phyloP scores from a whole-genome alignment of 2,113 vertebrate genomes.

The Actenoides hombroni region DNA sequence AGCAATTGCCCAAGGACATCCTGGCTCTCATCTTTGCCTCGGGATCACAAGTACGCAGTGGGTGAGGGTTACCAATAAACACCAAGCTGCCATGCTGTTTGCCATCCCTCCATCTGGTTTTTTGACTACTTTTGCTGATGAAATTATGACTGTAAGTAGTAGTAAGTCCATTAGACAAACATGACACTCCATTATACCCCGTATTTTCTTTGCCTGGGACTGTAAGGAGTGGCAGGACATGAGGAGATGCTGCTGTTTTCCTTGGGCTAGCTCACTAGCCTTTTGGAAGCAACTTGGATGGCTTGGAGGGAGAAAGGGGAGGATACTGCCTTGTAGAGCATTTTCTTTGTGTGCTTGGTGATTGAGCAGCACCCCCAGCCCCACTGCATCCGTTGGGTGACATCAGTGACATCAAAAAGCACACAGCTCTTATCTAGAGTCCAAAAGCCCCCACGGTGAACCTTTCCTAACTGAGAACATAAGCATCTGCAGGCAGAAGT shows the following conservation, averaged over 20 bases:
- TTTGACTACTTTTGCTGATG: constrained; percentile 56
- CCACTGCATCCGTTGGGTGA: not conserved
- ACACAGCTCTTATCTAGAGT: not conserved
- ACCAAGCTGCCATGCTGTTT: constrained; percentile 13
- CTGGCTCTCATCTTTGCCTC: not conserved
- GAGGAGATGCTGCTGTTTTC: not conserved
- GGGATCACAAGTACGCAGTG: not conserved
- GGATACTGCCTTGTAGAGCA: not conserved
- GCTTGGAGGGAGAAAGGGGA: not conserved
- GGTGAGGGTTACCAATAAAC: constrained; percentile 8
- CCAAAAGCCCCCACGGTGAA: not conserved
- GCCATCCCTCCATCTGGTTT: constrained; percentile 13
- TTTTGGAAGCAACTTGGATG: not conserved
- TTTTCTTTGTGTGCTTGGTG: not conserved
- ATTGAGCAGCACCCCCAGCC: not conserved
- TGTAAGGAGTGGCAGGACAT: not conserved
- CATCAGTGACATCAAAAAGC: not conserved
- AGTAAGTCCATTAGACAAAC: constrained; percentile 49
- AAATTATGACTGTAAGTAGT: constrained; percentile 28
- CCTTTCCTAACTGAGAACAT: not conserved
- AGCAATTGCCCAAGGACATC: not conserved
- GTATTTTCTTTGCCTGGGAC: not conserved
- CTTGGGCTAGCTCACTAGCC: not conserved
- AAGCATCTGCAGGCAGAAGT: not conserved
- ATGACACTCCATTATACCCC: constrained; percentile 7